Base-by-base conservation (phyloP, 2,113 vertebrate genomes). In the Xyliphius kryptos region DNA sequence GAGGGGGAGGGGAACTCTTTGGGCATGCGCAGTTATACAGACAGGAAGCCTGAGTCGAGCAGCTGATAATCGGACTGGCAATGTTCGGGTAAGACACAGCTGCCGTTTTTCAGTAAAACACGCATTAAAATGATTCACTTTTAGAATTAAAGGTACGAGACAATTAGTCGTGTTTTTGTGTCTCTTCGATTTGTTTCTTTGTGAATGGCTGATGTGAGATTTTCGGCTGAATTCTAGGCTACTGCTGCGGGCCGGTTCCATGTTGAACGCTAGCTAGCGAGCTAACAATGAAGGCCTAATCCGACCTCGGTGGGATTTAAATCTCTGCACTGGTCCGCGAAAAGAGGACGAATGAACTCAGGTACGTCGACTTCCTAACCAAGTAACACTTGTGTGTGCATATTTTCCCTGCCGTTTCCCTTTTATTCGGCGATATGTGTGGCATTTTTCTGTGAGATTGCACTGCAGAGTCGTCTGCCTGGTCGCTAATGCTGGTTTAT, bases 261-360 rank as follows among this genome's bases (percentile, higher is more conserved):
- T 69, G 67, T 70, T 60, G 49, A 52, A 46, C n/a, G n/a, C n/a
- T n/a, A n/a, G n/a, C n/a, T n/a, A n/a, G 49, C 56, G 53, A 41
- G 41, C 43, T 70, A 74, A 74, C 73, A 74, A 74, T 74, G 73
- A 74, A 71, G 73, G 73, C 73, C 73, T 74, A 74, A 71, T 40
- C 63, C 66, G 50, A 58, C 43, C 36, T 53, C 69, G 14, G 64
- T 57, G 65, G 73, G 73, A 68, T 74, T 74, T 74, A 68, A 74
- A 71, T n/a, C 40, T 36, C 44, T 26, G 37, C 43, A 36, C 66
- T 56, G 56, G 22, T 43, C 40, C 22, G 17, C 9, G 17, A 52
- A 63, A 44, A 40, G n/a, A n/a, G n/a, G n/a, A n/a, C n/a, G n/a
- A n/a, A n/a, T n/a, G n/a, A 19, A 52, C 56, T 64, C 61, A 57